These are phyloP conservation scores for Lathronympha strigana DNA, from an alignment of 2,888 invertebrate genomes.

Conservation along the genomic window DNA sequence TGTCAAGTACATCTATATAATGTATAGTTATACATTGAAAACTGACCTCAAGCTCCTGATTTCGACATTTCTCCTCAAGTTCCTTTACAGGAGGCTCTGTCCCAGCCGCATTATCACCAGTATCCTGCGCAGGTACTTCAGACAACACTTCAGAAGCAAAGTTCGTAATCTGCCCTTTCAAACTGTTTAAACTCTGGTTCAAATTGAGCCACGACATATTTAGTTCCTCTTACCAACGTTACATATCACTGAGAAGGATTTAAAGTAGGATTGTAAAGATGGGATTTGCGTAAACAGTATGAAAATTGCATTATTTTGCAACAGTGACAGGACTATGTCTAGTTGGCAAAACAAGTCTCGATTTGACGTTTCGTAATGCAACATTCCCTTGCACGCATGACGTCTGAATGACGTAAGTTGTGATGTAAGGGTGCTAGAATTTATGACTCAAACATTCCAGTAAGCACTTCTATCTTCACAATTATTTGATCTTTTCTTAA, in stretches of 20 bases:
- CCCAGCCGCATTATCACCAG: constrained; percentile 53
- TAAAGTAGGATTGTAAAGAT: constrained; percentile 54
- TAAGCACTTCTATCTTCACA: neutral
- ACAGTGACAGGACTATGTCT: constrained; percentile 75
- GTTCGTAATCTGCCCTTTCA: constrained; percentile 95
- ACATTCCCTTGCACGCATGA: constrained; percentile 16
- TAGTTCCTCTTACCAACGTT: constrained; percentile 48
- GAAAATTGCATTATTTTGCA: constrained; percentile 79
- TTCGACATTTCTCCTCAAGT: constrained; percentile 82
- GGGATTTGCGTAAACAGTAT: constrained; percentile 69
- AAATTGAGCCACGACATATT: constrained; percentile 88
- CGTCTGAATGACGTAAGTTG: constrained; percentile 23
- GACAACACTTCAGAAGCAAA: constrained; percentile 95
- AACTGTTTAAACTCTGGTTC: constrained; percentile 86
- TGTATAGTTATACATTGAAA: constrained; percentile 43
- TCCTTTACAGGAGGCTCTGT: constrained; percentile 69
- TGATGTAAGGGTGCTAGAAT: neutral
- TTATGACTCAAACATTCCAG: constrained; percentile 17
- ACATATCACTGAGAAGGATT: constrained; percentile 66
- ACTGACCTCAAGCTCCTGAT: constrained; percentile 86
- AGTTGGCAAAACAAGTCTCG: constrained; percentile 81
- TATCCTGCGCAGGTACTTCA: constrained; percentile 86
- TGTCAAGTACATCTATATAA: constrained; percentile 58
- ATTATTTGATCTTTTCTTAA: too few relatives aligned
- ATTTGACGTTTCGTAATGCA: constrained; percentile 50